Base-by-base conservation (phyloP, 2,888 invertebrate species). In the Andricus quercusramuli region DNA sequence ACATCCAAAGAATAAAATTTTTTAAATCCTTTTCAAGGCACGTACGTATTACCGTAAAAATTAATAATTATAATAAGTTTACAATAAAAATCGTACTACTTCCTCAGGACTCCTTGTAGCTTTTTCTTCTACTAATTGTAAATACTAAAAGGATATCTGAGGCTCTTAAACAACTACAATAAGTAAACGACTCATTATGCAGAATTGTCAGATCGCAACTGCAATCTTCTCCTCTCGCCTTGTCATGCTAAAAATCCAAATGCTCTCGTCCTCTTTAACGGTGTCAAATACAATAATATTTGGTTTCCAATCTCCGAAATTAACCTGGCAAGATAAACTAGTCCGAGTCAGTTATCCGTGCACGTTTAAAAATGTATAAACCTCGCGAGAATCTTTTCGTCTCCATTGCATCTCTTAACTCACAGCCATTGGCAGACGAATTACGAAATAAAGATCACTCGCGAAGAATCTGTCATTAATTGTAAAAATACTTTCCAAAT, bases 301-400 rank as follows among this genome's bases (percentile, higher is more conserved):
- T 86, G 85, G 80, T 65, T 81, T 81, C 82, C 59, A 79, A 84
- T 65, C 79, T 83, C 78, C 79, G 83, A 79, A 81, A 83, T 85
- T 85, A 86, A 86, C 79, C 82, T 90, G 90, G 89, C 88, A 90
- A 90, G 89, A 89, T 88, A 87, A 83, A 84, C 78, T 83, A 82
- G 80, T 85, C 81, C 78, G 68, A 78, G 51, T 15, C 15, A 66
- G 74, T 78, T 66, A 74, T 77, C 65, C 56, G 13, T 80, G 79
- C 77, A 25, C 4, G n/a, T 80, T 79, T 56, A 64, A 59, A 83
- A 82, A 79, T 84, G 80, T 85, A 80, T 82, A 80, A 77, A 81
- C 78, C 41, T 82, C 81, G 77, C 65, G 59, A 70, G 80, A 83
- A 70, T 78, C 77, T 64, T 77, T 79, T 84, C 68, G 81, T 81